These are phyloP conservation scores for Ardeotis arabs DNA, from an alignment of 2,113 vertebrate species.

Conservation along the genomic window DNA sequence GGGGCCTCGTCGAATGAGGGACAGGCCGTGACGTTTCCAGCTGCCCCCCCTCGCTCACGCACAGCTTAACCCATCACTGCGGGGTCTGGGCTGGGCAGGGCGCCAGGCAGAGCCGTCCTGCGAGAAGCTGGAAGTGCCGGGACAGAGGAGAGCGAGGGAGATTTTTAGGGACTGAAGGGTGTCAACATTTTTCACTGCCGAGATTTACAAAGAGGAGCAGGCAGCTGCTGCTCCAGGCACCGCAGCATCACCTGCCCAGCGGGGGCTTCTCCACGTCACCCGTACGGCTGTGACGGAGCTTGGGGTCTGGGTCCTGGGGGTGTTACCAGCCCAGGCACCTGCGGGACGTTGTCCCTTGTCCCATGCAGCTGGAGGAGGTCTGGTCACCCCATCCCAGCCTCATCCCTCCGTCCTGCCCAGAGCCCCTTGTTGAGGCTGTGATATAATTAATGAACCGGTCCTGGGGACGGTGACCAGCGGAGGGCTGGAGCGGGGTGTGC, in stretches of 20 bases:
- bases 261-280: neutral
- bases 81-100: neutral
- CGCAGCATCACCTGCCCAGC: fast-evolving
- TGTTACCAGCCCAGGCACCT: neutral
- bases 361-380: fast-evolving
- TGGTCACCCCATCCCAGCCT: neutral
- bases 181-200: fast-evolving
- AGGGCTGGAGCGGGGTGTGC: neutral
- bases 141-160: neutral
- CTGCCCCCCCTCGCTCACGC: too few species aligned
- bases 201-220: neutral
- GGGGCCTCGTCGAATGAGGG: neutral
- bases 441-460: fast-evolving
- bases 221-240: neutral
- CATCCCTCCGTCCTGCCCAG: neutral
- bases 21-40: neutral
- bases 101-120: neutral
- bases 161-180: neutral
- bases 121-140: fast-evolving
- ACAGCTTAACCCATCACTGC: neutral
- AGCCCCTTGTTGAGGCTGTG: fast-evolving
- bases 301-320: neutral
- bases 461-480: fast-evolving
- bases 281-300: fast-evolving
- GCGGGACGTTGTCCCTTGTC: neutral